Evolutionary conservation across 2,113 vertebrate genomes (phyloP).

Genomic region (Corvus moneduloides): DNA sequence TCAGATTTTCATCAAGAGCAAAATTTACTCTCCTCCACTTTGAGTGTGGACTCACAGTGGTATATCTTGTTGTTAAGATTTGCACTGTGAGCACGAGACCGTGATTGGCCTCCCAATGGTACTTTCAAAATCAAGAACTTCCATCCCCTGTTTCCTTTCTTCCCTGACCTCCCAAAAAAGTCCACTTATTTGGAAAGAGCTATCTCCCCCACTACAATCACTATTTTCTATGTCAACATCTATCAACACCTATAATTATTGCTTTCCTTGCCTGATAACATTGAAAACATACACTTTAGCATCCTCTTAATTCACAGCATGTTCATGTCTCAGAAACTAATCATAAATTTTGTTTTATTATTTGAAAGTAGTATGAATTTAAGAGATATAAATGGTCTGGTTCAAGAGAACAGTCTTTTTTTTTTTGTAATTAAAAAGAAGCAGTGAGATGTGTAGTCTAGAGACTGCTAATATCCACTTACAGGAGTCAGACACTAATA

Average conservation of each 20-base stretch:
- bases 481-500: background rate
- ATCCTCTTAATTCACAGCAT: background rate
- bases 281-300: background rate
- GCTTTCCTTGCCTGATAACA: background rate
- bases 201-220: fast-evolving
- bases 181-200: background rate
- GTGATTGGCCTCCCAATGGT: background rate
- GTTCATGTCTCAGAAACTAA: background rate
- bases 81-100: background rate
- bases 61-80: background rate
- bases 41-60: background rate
- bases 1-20: background rate
- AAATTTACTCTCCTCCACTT: background rate
- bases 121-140: background rate
- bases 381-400: background rate
- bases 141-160: fast-evolving
- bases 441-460: background rate
- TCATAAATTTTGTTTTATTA: background rate
- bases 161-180: fast-evolving
- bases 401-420: background rate
- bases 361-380: background rate
- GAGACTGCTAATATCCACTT: background rate
- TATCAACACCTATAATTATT: background rate
- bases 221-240: background rate
- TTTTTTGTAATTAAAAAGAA: background rate